A percentile compares a stretch with the other conserved stretches of the same genome.
Conservation (phyloP, 2,888 invertebrate species). For the Tinea trinotella region DNA sequence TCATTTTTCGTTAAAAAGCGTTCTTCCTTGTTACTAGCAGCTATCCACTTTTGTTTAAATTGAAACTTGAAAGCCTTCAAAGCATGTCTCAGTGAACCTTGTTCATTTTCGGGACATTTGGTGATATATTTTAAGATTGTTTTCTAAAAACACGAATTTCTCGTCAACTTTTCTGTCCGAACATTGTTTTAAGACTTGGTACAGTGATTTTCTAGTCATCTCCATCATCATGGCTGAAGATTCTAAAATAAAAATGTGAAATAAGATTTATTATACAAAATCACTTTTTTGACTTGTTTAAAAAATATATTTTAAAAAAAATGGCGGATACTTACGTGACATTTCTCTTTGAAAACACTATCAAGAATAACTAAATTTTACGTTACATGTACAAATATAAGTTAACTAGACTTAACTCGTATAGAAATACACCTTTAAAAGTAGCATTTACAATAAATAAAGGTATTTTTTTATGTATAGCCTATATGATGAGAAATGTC, state of each 20-base stretch:
- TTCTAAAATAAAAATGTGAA: slow-evolving; percentile 14
- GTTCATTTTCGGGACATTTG: slow-evolving; percentile 13
- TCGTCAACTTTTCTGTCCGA: not conserved
- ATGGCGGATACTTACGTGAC: too few species aligned
- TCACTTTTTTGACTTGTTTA: too few species aligned
- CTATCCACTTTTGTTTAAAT: not conserved
- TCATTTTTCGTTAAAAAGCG: not conserved
- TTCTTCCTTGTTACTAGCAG: not conserved
- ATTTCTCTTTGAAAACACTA: too few species aligned
- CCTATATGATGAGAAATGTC: not conserved
- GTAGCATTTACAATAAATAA: too few species aligned
- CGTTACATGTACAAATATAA: not conserved
- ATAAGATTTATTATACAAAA: too few species aligned
- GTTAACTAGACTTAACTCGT: too few species aligned
- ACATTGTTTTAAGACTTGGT: slow-evolving; percentile 8
- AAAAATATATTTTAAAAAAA: too few species aligned
- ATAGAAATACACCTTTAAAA: too few species aligned
- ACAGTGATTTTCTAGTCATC: slow-evolving; percentile 13
- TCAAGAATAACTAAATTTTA: too few species aligned
- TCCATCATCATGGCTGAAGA: not conserved
- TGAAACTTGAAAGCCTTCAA: not conserved
- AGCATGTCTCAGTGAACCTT: not conserved
- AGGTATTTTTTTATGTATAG: not conserved
- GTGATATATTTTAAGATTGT: slow-evolving; percentile 3
- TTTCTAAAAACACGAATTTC: slow-evolving; percentile 8